phyloP scores from a whole-genome alignment of 2,797 vertebrate genomes.

The Vireo griseus region DNA sequence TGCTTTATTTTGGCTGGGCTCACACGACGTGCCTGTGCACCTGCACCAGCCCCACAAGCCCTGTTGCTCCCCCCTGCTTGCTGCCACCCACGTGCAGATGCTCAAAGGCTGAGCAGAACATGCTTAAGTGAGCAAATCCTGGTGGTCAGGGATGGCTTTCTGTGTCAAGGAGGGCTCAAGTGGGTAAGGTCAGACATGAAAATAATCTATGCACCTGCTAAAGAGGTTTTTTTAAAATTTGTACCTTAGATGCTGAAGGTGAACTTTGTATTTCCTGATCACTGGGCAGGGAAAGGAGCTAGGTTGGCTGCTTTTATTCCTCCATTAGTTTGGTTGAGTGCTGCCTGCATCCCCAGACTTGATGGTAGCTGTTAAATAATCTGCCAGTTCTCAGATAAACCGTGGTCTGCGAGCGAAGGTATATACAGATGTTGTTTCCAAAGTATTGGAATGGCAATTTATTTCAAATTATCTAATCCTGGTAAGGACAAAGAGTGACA shows the following conservation, averaged over 20 bases:
- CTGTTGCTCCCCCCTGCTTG: fast-evolving
- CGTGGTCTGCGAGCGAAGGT: fast-evolving
- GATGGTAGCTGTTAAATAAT: neutral
- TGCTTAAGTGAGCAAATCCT: neutral
- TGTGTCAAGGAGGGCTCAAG: neutral
- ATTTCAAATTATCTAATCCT: neutral
- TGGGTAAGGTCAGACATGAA: neutral
- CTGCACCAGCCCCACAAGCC: neutral
- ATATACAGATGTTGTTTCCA: neutral
- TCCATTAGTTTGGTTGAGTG: neutral
- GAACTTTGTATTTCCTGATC: neutral
- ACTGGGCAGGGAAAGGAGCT: neutral
- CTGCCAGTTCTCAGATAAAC: neutral
- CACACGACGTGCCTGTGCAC: fast-evolving
- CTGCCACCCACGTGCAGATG: neutral
- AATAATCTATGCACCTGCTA: neutral
- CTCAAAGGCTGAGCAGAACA: neutral
- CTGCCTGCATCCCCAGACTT: neutral
- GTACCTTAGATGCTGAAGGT: neutral
- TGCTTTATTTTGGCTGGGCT: neutral
- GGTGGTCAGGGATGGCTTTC: neutral
- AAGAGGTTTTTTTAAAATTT: neutral
- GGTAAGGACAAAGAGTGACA: neutral
- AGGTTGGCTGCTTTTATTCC: neutral
- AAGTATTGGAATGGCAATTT: neutral